A percentile compares a stretch with the other conserved stretches of the same genome.
phyloP scores from a whole-genome alignment of 2,113 vertebrate genomes.

The Osmerus eperlanus region DNA sequence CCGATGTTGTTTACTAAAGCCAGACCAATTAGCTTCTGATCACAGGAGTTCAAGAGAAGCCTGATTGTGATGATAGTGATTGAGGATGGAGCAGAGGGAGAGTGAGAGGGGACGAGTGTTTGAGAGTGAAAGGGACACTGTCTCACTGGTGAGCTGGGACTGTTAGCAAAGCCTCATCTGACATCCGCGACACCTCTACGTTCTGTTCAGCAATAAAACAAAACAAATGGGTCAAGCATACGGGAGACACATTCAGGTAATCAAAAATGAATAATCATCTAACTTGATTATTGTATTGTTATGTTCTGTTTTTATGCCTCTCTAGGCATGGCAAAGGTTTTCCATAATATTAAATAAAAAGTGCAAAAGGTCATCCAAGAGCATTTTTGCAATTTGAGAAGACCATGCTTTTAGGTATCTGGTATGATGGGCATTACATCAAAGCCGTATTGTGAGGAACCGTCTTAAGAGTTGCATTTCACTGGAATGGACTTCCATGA shows the following conservation, averaged over 20 bases:
- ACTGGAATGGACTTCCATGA: too few species aligned
- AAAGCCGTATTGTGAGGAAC: too few species aligned
- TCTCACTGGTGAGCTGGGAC: constrained; percentile 92
- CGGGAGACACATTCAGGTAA: background rate
- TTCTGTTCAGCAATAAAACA: constrained; percentile 77
- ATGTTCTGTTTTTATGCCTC: too few species aligned
- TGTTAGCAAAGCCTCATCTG: constrained; percentile 92
- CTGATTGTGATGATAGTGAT: background rate
- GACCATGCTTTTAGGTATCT: too few species aligned
- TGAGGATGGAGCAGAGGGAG: constrained; percentile 8
- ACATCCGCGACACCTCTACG: constrained; percentile 90
- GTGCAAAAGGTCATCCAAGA: too few species aligned
- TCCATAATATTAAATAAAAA: too few species aligned
- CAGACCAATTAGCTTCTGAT: background rate
- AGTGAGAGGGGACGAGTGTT: background rate
- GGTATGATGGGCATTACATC: too few species aligned
- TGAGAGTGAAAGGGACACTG: constrained; percentile 19
- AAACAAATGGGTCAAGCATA: constrained; percentile 47
- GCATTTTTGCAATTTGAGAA: too few species aligned
- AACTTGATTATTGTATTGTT: too few species aligned
- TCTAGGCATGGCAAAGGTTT: too few species aligned
- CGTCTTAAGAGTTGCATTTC: too few species aligned
- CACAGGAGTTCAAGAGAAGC: background rate
- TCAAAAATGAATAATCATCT: too few species aligned
- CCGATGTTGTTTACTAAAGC: background rate